These are phyloP conservation scores for Coelopa frigida DNA, from an alignment of 1,140 invertebrate genomes.

Conservation along the genomic window DNA sequence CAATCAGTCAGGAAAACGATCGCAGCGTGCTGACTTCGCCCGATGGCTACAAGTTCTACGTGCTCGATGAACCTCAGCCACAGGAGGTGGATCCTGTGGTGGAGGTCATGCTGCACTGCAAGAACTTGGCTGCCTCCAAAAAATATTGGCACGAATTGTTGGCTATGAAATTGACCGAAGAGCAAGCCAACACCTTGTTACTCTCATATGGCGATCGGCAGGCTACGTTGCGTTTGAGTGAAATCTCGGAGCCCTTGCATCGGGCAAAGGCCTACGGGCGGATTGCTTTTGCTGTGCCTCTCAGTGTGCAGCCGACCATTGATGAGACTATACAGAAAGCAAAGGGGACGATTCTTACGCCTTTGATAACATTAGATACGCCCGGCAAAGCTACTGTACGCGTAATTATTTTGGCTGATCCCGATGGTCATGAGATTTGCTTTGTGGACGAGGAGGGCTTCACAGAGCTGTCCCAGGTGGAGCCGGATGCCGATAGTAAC, in stretches of 20 bases:
- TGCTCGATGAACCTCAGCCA: slow-evolving; percentile 64
- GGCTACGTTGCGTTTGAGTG: slow-evolving; percentile 65
- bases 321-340: slow-evolving; percentile 66
- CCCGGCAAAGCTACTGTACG: slow-evolving; percentile 93
- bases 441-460: slow-evolving; percentile 97
- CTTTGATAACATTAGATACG: slow-evolving; percentile 83
- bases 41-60: slow-evolving; percentile 83
- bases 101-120: slow-evolving; percentile 73
- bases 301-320: slow-evolving; percentile 63
- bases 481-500: slow-evolving; percentile 71
- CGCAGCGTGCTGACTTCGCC: slow-evolving; percentile 54
- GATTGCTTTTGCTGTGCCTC: slow-evolving; percentile 87
- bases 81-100: slow-evolving; percentile 69
- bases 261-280: slow-evolving; percentile 90
- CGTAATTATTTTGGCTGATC: slow-evolving; percentile 93
- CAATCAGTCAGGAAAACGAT: slow-evolving; percentile 19
- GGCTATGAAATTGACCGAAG: slow-evolving; percentile 63
- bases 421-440: slow-evolving; percentile 96
- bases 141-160: slow-evolving; percentile 78
- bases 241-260: slow-evolving; percentile 61
- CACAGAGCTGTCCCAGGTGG: slow-evolving; percentile 76
- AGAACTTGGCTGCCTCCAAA: slow-evolving; percentile 67
- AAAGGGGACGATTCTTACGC: slow-evolving; percentile 74
- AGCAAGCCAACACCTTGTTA: slow-evolving; percentile 49
- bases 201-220: slow-evolving; percentile 68